A percentile compares a stretch with the other conserved stretches of the same genome.
Conservation (phyloP, 1,140 invertebrate species). For the Tetramorium parvispinum region DNA sequence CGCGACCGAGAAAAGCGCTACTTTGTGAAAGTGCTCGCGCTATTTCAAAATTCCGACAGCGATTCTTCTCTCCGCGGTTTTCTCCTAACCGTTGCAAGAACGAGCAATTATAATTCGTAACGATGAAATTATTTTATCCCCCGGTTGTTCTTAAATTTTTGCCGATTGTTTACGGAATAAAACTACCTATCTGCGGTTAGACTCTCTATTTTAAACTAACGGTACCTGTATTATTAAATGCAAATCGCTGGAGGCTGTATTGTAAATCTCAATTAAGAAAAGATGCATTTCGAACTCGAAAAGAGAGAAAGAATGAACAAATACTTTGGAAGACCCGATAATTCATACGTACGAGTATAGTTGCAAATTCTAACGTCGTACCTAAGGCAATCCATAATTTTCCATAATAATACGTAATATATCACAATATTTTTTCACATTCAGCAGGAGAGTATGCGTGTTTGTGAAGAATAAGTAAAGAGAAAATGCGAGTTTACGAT, state of each 20-base stretch:
- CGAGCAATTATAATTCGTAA: neutral
- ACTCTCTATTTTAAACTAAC: conserved; percentile 21
- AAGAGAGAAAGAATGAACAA: neutral
- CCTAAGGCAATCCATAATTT: neutral
- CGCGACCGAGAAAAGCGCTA: conserved; percentile 22
- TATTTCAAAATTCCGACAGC: conserved; percentile 31
- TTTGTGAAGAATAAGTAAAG: neutral
- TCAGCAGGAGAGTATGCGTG: neutral
- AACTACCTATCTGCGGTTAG: neutral
- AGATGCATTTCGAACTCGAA: neutral
- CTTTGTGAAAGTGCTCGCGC: conserved; percentile 37
- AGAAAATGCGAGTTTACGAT: neutral
- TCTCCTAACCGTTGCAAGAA: neutral
- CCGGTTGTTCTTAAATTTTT: neutral
- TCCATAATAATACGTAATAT: neutral
- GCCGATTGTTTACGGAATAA: neutral
- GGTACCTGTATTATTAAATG: neutral
- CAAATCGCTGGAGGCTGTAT: neutral
- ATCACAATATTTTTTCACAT: neutral
- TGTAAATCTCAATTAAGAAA: conserved; percentile 1
- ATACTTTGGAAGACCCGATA: neutral
- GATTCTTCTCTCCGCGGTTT: conserved; percentile 22
- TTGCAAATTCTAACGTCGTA: neutral
- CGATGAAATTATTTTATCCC: neutral
- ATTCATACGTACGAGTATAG: neutral